Evolutionary conservation across 2,113 vertebrate species (phyloP).

Genomic region (Taxidea taxus): DNA sequence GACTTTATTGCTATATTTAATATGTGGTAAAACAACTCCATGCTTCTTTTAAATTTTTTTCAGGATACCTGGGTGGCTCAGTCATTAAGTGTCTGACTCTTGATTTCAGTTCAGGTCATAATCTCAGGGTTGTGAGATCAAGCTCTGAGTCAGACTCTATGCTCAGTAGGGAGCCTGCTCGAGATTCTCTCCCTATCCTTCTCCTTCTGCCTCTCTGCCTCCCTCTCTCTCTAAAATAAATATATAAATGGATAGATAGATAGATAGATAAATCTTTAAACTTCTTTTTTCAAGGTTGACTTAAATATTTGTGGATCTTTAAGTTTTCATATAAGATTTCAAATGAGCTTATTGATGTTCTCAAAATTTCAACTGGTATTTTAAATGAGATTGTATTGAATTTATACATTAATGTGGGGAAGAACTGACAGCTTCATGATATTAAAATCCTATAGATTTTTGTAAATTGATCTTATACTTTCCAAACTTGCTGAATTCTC

Average conservation of each 20-base stretch:
- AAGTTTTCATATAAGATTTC: neutral
- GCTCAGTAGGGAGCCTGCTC: neutral
- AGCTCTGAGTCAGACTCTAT: neutral
- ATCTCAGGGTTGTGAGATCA: neutral
- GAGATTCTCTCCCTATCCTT: neutral
- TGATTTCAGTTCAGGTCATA: neutral
- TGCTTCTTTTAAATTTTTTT: neutral
- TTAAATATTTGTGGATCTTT: slow-evolving; percentile 24
- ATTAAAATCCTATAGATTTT: slow-evolving; percentile 35
- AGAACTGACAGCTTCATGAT: neutral
- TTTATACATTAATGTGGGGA: neutral
- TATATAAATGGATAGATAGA: neutral
- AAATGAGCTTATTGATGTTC: neutral
- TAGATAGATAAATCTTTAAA: neutral
- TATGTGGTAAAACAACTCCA: neutral
- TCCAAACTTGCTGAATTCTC: neutral
- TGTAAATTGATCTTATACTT: neutral
- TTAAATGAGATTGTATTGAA: neutral
- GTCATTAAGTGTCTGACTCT: neutral
- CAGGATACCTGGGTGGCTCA: neutral
- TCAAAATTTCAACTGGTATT: slow-evolving; percentile 13
- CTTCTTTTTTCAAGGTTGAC: neutral
- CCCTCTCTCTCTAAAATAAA: neutral
- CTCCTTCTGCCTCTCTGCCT: neutral
- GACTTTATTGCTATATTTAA: neutral